Evolutionary conservation across 2,797 vertebrate genomes (phyloP).

Genomic region (Trematomus bernacchii): DNA sequence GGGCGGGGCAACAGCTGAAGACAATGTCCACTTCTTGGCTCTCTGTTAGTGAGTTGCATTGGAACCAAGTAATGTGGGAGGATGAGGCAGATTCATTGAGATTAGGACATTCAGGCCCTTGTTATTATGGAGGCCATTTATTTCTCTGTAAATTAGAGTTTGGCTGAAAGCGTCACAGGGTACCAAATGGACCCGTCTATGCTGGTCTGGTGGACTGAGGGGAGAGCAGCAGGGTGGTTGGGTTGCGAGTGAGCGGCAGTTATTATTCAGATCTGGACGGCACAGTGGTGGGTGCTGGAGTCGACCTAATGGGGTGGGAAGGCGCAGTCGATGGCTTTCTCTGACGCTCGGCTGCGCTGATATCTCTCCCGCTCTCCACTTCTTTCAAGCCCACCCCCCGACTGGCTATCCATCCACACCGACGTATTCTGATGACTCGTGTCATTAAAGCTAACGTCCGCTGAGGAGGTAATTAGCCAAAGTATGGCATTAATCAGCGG

Average conservation of each 20-base stretch:
- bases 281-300: conserved; percentile 68
- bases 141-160: conserved; percentile 85
- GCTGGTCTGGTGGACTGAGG: conserved; percentile 77
- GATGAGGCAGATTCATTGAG: conserved; percentile 57
- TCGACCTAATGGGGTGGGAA: conserved; percentile 87
- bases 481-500: conserved; percentile 85
- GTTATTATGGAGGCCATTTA: conserved; percentile 81
- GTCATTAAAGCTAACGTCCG: conserved; percentile 86
- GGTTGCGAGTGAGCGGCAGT: conserved; percentile 72
- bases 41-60: conserved; percentile 34
- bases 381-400: conserved; percentile 45
- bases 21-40: conserved; percentile 41
- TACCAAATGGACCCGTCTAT: conserved; percentile 84
- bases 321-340: conserved; percentile 81
- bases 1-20: conserved; percentile 53
- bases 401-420: conserved; percentile 78
- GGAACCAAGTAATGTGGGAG: conserved; percentile 53
- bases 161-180: conserved; percentile 83
- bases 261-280: conserved; percentile 83
- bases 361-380: conserved; percentile 70
- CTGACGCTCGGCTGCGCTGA: conserved; percentile 80
- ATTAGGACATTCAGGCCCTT: conserved; percentile 55
- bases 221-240: conserved; percentile 64
- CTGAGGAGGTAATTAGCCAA: conserved; percentile 87
- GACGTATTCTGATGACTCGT: conserved; percentile 86